Percentiles rank a stretch among this genome's conserved stretches.
Evolutionary conservation across 2,888 invertebrate species (phyloP).

Genomic region (Eurytoma californica): DNA sequence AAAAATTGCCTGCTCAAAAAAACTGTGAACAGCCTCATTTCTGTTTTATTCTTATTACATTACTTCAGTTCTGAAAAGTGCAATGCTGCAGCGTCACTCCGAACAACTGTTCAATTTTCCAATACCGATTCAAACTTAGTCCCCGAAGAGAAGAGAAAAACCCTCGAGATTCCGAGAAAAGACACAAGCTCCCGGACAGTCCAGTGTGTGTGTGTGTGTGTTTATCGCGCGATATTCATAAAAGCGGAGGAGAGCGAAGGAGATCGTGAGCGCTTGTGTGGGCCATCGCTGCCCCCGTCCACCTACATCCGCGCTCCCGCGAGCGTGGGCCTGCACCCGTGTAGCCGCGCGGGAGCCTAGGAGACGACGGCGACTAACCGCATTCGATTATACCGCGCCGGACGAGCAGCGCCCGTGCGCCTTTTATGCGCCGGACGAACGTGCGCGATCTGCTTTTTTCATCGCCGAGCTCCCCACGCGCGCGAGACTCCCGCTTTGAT

Average conservation of each 20-base stretch:
- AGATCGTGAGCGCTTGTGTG: constrained; percentile 46
- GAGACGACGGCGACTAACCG: constrained; percentile 17
- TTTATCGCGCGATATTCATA: constrained; percentile 20
- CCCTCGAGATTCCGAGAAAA: not conserved
- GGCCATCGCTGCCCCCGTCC: constrained; percentile 20
- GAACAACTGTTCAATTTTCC: no score
- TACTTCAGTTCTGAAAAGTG: not conserved
- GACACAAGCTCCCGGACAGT: not conserved
- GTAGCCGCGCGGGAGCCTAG: not conserved
- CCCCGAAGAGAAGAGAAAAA: not conserved
- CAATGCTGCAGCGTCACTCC: no score
- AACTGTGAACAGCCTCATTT: no score
- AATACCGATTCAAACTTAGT: no score
- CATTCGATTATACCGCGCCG: constrained; percentile 25
- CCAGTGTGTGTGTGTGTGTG: no score
- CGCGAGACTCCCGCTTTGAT: not conserved
- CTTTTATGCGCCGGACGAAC: no score
- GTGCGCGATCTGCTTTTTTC: no score
- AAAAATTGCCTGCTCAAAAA: no score
- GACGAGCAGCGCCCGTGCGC: no score
- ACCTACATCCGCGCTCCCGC: not conserved
- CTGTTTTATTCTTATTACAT: no score
- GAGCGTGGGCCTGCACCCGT: not conserved
- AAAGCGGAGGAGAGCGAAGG: constrained; percentile 16
- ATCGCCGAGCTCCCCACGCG: not conserved